Conservation (phyloP, 1,140 invertebrate species). For the Glossosoma conforme region DNA sequence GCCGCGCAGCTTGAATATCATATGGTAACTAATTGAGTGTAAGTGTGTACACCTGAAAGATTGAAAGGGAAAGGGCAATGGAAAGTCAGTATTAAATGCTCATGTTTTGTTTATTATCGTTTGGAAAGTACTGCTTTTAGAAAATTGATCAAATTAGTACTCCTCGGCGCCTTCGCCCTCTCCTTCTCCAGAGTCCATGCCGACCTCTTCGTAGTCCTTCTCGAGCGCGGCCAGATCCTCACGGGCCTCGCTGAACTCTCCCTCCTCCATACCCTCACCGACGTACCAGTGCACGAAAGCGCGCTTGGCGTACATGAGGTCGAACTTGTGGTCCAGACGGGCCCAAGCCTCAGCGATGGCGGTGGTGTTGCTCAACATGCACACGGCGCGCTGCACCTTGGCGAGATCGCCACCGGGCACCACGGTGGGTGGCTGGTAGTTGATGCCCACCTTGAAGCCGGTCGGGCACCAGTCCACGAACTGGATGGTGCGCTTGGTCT, state of each 20-base stretch:
- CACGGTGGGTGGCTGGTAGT: slow-evolving; percentile 74
- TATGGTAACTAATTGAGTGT: too few relatives aligned
- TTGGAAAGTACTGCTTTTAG: too few relatives aligned
- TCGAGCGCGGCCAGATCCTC: slow-evolving; percentile 81
- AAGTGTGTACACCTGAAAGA: too few relatives aligned
- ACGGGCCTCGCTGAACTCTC: slow-evolving; percentile 80
- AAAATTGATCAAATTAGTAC: too few relatives aligned
- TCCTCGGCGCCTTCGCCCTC: slow-evolving; percentile 69
- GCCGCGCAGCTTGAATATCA: too few relatives aligned
- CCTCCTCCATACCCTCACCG: slow-evolving; percentile 82
- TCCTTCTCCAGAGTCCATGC: slow-evolving; percentile 68
- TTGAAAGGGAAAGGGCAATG: too few relatives aligned
- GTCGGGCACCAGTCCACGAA: slow-evolving; percentile 93
- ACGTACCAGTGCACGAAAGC: slow-evolving; percentile 86
- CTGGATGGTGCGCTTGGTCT: slow-evolving; percentile 77
- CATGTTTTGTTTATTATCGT: too few relatives aligned
- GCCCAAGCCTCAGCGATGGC: background rate
- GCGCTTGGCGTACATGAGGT: slow-evolving; percentile 77
- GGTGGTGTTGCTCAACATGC: slow-evolving; percentile 71
- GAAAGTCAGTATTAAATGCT: too few relatives aligned
- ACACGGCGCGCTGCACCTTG: slow-evolving; percentile 65
- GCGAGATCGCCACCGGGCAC: slow-evolving; percentile 77
- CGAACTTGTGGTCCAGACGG: slow-evolving; percentile 66
- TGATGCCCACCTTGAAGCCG: slow-evolving; percentile 78
- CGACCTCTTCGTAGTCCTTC: slow-evolving; percentile 81